Conservation (phyloP, 2,888 invertebrate species). For the Sesia apiformis region DNA sequence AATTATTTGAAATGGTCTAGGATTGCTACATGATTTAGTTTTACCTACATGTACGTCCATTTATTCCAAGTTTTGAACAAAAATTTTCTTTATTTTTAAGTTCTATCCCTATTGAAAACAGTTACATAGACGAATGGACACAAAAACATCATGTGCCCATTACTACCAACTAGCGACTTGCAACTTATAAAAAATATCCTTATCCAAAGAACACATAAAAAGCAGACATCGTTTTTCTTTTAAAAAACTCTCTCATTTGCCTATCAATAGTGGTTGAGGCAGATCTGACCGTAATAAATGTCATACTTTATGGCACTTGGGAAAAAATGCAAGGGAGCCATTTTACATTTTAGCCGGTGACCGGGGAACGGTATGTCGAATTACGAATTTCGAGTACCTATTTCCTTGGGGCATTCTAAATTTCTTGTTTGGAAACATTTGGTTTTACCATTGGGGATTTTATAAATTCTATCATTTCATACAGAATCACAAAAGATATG, state of each 20-base stretch:
- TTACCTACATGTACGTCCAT: no score
- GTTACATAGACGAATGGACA: constrained; percentile 7
- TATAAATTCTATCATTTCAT: no score
- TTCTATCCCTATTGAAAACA: background rate
- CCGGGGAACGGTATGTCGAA: constrained; percentile 65
- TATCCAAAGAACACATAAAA: constrained; percentile 71
- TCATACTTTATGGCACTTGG: constrained; percentile 72
- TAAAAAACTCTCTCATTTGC: constrained; percentile 75
- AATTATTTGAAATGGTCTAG: no score
- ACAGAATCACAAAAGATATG: no score
- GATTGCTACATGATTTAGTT: no score
- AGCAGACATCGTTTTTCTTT: constrained; percentile 75
- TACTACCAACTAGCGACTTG: constrained; percentile 44
- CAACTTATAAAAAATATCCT: constrained; percentile 58
- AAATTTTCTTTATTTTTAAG: no score
- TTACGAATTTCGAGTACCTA: constrained; percentile 61
- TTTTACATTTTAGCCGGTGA: constrained; percentile 70
- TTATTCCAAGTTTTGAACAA: no score
- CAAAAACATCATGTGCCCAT: constrained; percentile 38
- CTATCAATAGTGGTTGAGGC: constrained; percentile 74
- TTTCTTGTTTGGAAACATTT: constrained; percentile 24
- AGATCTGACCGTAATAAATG: constrained; percentile 75
- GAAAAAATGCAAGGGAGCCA: constrained; percentile 73
- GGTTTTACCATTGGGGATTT: constrained; percentile 3
- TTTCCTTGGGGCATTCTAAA: constrained; percentile 61